These are phyloP conservation scores for Philaethria dido DNA, from an alignment of 2,888 invertebrate species.

Conservation along the genomic window DNA sequence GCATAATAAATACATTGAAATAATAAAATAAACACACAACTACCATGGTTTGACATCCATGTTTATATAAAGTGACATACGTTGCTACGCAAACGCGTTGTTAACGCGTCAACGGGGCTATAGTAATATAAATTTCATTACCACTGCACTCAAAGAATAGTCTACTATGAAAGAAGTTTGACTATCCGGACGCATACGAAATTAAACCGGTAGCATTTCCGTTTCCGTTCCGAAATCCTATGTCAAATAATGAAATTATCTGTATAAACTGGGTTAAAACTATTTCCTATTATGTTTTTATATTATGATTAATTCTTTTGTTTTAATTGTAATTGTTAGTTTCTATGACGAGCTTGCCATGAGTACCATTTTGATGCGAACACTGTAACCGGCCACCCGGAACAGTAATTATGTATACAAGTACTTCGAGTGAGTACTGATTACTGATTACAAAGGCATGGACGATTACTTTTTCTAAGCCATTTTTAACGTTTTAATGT, in stretches of 20 bases:
- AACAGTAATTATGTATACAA: conserved; percentile 36
- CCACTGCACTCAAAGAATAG: no score
- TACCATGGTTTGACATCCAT: no score
- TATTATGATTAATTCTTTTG: conserved; percentile 5
- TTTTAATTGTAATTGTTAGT: neutral
- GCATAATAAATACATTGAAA: no score
- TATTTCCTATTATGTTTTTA: neutral
- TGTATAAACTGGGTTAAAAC: neutral
- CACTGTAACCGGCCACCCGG: conserved; percentile 29
- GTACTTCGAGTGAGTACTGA: neutral
- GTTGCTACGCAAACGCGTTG: no score
- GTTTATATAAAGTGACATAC: no score
- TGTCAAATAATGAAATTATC: neutral
- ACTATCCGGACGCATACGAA: no score
- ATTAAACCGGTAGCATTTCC: neutral
- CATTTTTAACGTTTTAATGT: neutral
- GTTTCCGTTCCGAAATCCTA: neutral
- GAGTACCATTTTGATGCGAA: conserved; percentile 16
- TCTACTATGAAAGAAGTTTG: no score
- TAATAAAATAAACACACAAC: no score
- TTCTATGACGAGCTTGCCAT: neutral
- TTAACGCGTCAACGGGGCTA: no score
- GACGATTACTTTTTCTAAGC: conserved; percentile 14
- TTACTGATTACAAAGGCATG: conserved; percentile 25
- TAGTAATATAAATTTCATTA: no score